phyloP scores from a whole-genome alignment of 1,140 invertebrate species.

The Aphaenogaster ashmeadi region DNA sequence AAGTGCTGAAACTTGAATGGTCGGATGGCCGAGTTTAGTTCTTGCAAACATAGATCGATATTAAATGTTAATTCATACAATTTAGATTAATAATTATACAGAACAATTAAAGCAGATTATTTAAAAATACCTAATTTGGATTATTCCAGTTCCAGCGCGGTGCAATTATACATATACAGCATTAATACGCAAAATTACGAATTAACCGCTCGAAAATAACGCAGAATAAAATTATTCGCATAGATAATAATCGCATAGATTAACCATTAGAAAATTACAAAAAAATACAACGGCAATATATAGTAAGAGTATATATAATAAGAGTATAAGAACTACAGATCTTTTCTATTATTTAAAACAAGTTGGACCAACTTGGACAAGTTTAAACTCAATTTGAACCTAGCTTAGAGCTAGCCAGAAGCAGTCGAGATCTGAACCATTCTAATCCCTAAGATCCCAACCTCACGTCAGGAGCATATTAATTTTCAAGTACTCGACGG shows the following conservation, averaged over 20 bases:
- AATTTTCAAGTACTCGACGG: conserved; percentile 51
- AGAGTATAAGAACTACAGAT: background rate
- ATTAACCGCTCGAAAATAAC: conserved; percentile 2
- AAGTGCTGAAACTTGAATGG: background rate
- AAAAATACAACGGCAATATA: background rate
- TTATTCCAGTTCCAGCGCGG: background rate
- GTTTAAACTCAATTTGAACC: background rate
- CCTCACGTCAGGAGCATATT: conserved; percentile 41
- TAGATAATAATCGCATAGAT: background rate
- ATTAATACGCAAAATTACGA: conserved; percentile 1
- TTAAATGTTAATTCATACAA: background rate
- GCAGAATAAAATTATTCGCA: background rate
- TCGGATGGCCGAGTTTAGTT: background rate
- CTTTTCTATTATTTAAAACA: background rate
- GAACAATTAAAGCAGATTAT: background rate
- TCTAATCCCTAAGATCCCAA: conserved; percentile 41
- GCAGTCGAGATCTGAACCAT: background rate
- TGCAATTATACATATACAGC: background rate
- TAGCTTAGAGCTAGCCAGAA: conserved; percentile 2
- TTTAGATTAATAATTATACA: background rate
- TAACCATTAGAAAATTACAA: background rate
- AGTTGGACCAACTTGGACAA: background rate
- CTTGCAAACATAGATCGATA: background rate
- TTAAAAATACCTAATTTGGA: conserved; percentile 5
- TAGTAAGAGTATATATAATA: background rate